These are phyloP conservation scores for Xyrichtys novacula DNA, from an alignment of 2,797 vertebrate species.

Conservation along the genomic window DNA sequence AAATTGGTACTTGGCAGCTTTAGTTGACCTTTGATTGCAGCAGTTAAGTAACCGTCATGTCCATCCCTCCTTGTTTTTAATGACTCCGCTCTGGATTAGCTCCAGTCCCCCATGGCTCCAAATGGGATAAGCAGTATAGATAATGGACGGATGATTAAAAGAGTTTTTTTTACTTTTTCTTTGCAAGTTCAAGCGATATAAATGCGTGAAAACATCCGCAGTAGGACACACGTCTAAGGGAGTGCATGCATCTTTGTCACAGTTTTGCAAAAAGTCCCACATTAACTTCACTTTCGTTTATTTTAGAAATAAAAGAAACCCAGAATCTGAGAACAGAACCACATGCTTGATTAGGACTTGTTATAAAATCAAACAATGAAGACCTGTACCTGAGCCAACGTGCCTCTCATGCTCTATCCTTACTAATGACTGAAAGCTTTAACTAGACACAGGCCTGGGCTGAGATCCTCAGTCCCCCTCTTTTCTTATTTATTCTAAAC, in stretches of 20 bases:
- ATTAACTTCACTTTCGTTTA: neutral
- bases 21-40: neutral
- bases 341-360: slow-evolving; percentile 22
- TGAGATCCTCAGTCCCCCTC: too few relatives aligned
- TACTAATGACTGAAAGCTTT: slow-evolving; percentile 27
- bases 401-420: slow-evolving; percentile 26
- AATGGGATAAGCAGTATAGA: too few relatives aligned
- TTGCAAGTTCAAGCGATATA: too few relatives aligned
- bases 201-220: slow-evolving; percentile 14
- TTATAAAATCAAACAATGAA: slow-evolving; percentile 42
- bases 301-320: neutral
- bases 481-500: too few relatives aligned
- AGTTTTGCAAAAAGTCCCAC: slow-evolving; percentile 27
- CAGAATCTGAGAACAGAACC: neutral
- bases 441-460: slow-evolving; percentile 15
- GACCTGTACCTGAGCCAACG: slow-evolving; percentile 29
- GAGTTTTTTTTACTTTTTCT: too few relatives aligned
- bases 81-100: neutral
- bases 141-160: too few relatives aligned
- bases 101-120: too few relatives aligned
- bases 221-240: slow-evolving; percentile 4
- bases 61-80: neutral
- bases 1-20: neutral
- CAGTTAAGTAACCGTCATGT: neutral
- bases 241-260: neutral